Evolutionary conservation across 1,140 invertebrate genomes (phyloP).

Genomic region (Panagrolaimus sp.): DNA sequence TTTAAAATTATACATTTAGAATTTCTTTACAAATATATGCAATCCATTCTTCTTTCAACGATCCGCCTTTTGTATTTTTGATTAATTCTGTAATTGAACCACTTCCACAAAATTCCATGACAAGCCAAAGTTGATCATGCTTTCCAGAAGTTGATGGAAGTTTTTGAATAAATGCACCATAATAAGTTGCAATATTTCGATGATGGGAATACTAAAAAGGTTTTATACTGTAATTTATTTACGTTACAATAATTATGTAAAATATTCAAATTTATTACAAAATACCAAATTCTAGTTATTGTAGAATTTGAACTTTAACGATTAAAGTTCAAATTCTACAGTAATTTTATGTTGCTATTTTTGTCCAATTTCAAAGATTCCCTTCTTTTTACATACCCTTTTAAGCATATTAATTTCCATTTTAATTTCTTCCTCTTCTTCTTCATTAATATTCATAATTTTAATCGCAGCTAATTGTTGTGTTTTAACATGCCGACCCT

Average conservation of each 20-base stretch:
- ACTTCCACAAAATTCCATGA: slow-evolving; percentile 99
- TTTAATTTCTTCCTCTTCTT: slow-evolving; percentile 99
- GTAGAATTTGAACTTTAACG: not conserved
- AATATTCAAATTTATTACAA: not conserved
- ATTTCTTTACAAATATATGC: slow-evolving; percentile 98
- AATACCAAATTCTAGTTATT: not conserved
- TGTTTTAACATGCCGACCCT: slow-evolving; percentile 98
- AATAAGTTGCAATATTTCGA: slow-evolving; percentile 98
- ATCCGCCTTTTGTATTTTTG: slow-evolving; percentile 95
- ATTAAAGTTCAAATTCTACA: too few relatives aligned
- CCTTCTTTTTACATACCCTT: slow-evolving; percentile 63
- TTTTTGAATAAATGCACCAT: slow-evolving; percentile 99
- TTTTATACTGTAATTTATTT: slow-evolving; percentile 12
- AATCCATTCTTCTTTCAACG: slow-evolving; percentile 99
- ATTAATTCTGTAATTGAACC: slow-evolving; percentile 97
- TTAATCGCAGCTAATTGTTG: slow-evolving; percentile 98
- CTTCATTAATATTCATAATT: slow-evolving; percentile 99
- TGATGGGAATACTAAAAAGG: slow-evolving; percentile 87
- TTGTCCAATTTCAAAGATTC: too few relatives aligned
- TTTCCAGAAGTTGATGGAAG: slow-evolving; percentile 81
- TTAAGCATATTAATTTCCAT: slow-evolving; percentile 98
- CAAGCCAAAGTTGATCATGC: slow-evolving; percentile 90
- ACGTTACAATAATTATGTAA: slow-evolving; percentile 22
- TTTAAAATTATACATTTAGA: slow-evolving; percentile 62
- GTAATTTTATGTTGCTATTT: too few relatives aligned